phyloP scores from a whole-genome alignment of 2,113 vertebrate genomes.

The Lamprologus speciosus region DNA sequence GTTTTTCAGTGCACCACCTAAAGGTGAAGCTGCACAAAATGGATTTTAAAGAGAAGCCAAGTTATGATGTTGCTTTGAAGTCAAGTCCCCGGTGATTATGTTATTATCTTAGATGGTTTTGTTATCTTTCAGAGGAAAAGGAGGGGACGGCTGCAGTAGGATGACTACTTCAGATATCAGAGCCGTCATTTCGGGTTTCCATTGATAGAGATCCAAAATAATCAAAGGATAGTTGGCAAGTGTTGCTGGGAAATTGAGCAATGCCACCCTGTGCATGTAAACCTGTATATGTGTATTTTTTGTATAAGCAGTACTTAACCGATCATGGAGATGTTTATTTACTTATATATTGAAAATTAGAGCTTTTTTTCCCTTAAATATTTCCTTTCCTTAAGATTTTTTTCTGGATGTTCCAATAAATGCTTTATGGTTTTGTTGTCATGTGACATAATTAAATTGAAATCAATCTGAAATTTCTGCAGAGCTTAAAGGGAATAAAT shows the following conservation, averaged over 20 bases:
- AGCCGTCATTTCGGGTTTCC: not conserved
- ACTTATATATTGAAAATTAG: not conserved
- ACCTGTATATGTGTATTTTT: not conserved
- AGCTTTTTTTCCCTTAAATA: not conserved
- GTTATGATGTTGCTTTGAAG: not conserved
- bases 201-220: not conserved
- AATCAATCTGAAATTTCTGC: not conserved
- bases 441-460: not conserved
- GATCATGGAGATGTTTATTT: not conserved
- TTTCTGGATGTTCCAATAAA: not conserved
- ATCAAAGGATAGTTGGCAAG: not conserved
- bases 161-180: slow-evolving; percentile 10
- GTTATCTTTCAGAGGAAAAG: slow-evolving; percentile 40
- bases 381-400: not conserved
- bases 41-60: not conserved
- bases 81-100: not conserved
- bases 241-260: not conserved
- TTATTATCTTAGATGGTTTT: not conserved
- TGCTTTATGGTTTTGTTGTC: not conserved
- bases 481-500: not conserved
- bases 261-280: not conserved
- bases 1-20: not conserved
- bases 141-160: not conserved
- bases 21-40: not conserved
- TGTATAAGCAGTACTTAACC: not conserved